Base-by-base conservation (phyloP, 2,797 vertebrate species). In the Falco peregrinus region DNA sequence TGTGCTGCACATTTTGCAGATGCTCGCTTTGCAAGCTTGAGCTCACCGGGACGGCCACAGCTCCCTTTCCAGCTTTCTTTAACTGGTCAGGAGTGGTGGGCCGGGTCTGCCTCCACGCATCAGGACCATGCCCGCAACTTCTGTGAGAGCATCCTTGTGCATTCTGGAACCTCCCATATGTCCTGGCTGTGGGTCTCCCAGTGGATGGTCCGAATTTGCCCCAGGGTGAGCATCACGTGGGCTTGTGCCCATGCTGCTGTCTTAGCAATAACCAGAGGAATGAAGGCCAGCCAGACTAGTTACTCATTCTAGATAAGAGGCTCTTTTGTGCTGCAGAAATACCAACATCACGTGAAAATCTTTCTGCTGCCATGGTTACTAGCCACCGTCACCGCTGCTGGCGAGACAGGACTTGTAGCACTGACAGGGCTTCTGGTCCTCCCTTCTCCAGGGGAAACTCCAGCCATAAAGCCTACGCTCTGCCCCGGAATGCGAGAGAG, bases 311-410 rank as follows among this genome's bases (percentile, higher is more conserved):
- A 75, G 89, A 85, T 91, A 71, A 96, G 95, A 87, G 87, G 76
- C 71, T 92, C 90, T 64, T 94, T 91, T 96, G 95, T 95, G 79
- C 92, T 13, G 87, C 84, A 92, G 85, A 89, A 97, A 95, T 94
- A 14, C 91, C 87, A 15, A 33, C 31, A 91, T 69, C 94, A 92
- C 51, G 59, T 89, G 94, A 39, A 20, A 35, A 75, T 19, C 87
- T 68, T 60, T 33, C 13, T 0, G 53, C 89, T 96, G 86, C 92
- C 91, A 89, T 93, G 95, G 92, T 91, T 82, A 96, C 89, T 13
- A 29, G 47, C 29, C 9, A 0, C 43, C 2, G 26, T 16, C 88
- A 70, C 60, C 54, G 76, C 56, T 3, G 4, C 56, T 4, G 1
- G 68, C 1, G 7, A 39, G 69, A 45, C 3, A 2, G 47, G 54